These are phyloP conservation scores for Solenopsis fugax DNA, from an alignment of 1,140 invertebrate species.

Conservation along the genomic window DNA sequence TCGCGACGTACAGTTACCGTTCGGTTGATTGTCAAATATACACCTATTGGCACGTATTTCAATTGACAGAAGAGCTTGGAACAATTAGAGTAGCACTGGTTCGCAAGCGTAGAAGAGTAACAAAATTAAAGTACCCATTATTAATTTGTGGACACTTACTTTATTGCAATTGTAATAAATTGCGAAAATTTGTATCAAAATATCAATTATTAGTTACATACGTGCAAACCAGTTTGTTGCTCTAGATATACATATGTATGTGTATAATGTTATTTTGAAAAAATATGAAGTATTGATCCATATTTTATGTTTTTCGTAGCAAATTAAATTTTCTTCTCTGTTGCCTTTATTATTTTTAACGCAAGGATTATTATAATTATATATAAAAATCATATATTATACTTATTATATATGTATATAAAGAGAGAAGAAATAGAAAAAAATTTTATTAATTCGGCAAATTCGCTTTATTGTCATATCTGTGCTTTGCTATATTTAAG, in stretches of 20 bases:
- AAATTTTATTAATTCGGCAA: background rate
- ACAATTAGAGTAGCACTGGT: conserved; percentile 4
- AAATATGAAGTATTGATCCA: background rate
- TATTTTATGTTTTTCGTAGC: background rate
- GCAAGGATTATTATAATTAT: background rate
- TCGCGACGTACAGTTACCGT: conserved; percentile 40
- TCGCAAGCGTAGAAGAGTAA: background rate
- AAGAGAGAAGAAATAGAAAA: background rate
- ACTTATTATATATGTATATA: background rate
- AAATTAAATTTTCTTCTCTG: background rate
- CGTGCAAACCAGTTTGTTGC: background rate
- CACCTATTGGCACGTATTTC: background rate
- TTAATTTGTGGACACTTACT: background rate
- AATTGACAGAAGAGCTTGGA: background rate
- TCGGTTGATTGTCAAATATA: conserved; percentile 52
- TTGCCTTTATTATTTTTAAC: background rate
- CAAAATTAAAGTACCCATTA: background rate
- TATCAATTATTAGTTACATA: background rate
- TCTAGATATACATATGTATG: background rate
- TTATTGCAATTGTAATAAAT: background rate
- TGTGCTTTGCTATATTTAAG: background rate
- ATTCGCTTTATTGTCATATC: background rate
- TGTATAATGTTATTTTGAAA: background rate
- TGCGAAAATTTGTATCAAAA: background rate
- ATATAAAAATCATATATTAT: background rate